phyloP scores from a whole-genome alignment of 2,797 vertebrate genomes.

The Ispidina lecontei region DNA sequence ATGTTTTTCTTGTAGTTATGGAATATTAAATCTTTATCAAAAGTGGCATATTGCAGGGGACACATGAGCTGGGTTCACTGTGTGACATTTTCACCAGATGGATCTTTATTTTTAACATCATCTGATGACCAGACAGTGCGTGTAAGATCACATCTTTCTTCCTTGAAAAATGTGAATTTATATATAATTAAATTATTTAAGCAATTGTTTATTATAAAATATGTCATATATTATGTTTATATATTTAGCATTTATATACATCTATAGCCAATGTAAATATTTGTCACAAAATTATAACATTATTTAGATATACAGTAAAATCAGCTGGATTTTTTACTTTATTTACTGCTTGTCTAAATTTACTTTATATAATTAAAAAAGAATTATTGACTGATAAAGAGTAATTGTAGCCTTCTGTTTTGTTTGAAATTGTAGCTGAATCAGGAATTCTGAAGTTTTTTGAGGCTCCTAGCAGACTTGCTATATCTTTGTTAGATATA shows the following conservation, averaged over 20 bases:
- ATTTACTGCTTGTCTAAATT: not conserved
- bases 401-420: not conserved
- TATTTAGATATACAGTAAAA: not conserved
- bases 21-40: conserved; percentile 87
- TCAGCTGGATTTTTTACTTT: not conserved
- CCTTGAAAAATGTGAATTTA: not conserved
- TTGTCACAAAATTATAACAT: not conserved
- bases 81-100: conserved; percentile 91
- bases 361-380: not conserved
- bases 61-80: conserved; percentile 95
- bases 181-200: not conserved
- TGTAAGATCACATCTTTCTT: conserved; percentile 73
- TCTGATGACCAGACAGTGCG: conserved; percentile 95
- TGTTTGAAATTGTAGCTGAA: not conserved
- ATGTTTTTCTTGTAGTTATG: conserved; percentile 85
- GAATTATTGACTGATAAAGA: not conserved
- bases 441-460: not conserved
- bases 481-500: not conserved
- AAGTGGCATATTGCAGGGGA: conserved; percentile 92
- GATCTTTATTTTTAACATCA: conserved; percentile 92
- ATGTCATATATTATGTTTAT: not conserved
- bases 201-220: not conserved
- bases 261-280: not conserved
- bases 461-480: not conserved
- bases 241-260: not conserved